Evolutionary conservation across 2,797 vertebrate genomes (phyloP), one percentile per base, ranked within the genome.

Genomic region (Neostethus bicornis): DNA sequence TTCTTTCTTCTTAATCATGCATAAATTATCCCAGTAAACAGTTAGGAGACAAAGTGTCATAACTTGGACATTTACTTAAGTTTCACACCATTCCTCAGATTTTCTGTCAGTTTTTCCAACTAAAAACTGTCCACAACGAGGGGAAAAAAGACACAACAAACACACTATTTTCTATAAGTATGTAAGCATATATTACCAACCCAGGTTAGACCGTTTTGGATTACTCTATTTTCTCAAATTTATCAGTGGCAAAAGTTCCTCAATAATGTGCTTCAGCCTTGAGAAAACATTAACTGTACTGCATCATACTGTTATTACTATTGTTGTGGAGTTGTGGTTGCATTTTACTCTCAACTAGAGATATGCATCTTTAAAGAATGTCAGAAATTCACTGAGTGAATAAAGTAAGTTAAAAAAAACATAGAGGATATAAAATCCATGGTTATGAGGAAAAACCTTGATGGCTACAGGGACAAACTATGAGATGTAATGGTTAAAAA

Each of bases 41-140:
- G 38, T 20, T 45, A 13, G n/a, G 44, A 51, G 16, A 41, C 12
- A 14, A 2, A 9, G 12, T 13, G 12, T 1, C 17, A 12, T 13
- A 53, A 38, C 31, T 21, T 2, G 42, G 53, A 47, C 41, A 24
- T 51, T 32, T 19, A n/a, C 23, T 50, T 28, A 25, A 42, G 26
- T 35, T 34, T 53, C 21, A 32, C 24, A 51, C 21, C 31, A 21
- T 25, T 16, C 45, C 42, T 19, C 12, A 24, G 21, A 26, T 51
- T 75, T 75, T 74, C 74, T 69, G 71, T 61, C 9, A 20, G n/a
- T 1, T 21, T 55, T 48, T 42, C 16, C 24, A n/a, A 17, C 34
- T 17, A 6, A 53, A 51, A 50, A 7, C 17, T 25, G 2, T 37
- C 10, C 24, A 20, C 47, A 1, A 31, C 43, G 51, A 14, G 39